Base-by-base conservation (phyloP, 2,888 invertebrate species). In the Machimus atricapillus region DNA sequence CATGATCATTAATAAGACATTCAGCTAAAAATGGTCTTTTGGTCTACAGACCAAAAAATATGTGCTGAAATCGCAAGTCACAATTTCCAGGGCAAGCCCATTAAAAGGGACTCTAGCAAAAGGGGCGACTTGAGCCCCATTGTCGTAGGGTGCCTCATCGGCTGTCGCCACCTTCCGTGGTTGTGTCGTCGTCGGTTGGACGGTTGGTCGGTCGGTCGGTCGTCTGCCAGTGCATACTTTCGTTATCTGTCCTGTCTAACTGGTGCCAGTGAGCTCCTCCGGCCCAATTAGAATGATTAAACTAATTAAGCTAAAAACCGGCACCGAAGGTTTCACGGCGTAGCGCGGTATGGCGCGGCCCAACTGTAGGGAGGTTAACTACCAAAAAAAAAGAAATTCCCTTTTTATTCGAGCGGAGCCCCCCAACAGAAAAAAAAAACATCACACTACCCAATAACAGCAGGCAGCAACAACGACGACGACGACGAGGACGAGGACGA, bases 221-320 rank as follows among this genome's bases (percentile, higher is more conserved):
- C 66, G 66, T 66, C 66, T 27, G 23, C 9, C 66, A 52, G 52
- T 52, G 23, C 66, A 27, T 76, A 76, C 74, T 74, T 74, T 74
- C 31, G 40, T 85, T 73, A 46, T 46, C 66, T 66, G 66, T 19
- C 66, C 37, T 56, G 82, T 37, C 66, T 66, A 37, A 40, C 73
- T 73, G 85, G 74, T 73, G 85, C 74, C 74, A 85, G 40, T 46
- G 37, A 66, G 66, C 66, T 66, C 66, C 66, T 66, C 27, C 74
- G 46, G 46, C 81, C 82, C 82, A 87, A 87, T 87, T 87, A 87
- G 87, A 87, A 87, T 87, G 87, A 87, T 87, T 87, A 82, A 82
- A 87, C 87, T 87, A 87, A 87, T 87, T 87, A 82, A 87, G 87
- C 87, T 87, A 74, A 87, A 87, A 87, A 81, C 87, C 87, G 81